Conservation (phyloP, 2,888 invertebrate genomes). For the Philhelius pedissequus region DNA sequence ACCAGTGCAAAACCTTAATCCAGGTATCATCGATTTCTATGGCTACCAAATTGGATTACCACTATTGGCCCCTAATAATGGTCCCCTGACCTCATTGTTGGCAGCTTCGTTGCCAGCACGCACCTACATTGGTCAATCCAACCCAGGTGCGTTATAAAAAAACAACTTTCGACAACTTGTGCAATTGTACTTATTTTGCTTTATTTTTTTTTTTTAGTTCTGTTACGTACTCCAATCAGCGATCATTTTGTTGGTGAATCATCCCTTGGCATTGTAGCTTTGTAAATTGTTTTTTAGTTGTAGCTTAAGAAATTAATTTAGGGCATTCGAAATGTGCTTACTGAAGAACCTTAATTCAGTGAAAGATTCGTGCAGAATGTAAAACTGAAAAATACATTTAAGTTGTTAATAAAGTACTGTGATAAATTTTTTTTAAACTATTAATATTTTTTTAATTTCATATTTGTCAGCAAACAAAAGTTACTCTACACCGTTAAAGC, state of each 20-base stretch:
- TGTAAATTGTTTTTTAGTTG: slow-evolving; percentile 3
- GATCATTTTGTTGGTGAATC: slow-evolving; percentile 37
- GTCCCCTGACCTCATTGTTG: slow-evolving; percentile 72
- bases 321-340: not conserved
- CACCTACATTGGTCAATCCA: slow-evolving; percentile 74
- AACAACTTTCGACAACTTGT: not conserved
- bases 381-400: not conserved
- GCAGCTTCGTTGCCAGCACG: slow-evolving; percentile 76
- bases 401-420: slow-evolving; percentile 37
- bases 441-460: not conserved
- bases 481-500: too few relatives aligned
- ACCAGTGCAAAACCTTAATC: slow-evolving; percentile 71
- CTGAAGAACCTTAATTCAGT: slow-evolving; percentile 9
- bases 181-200: not conserved
- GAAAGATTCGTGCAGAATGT: not conserved
- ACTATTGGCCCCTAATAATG: slow-evolving; percentile 72
- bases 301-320: slow-evolving; percentile 4
- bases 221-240: not conserved
- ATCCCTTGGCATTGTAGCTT: slow-evolving; percentile 7
- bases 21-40: slow-evolving; percentile 71
- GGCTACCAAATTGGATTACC: slow-evolving; percentile 74
- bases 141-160: slow-evolving; percentile 74
- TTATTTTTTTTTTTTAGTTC: slow-evolving; percentile 33
- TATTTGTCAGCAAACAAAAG: not conserved
- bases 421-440: slow-evolving; percentile 8